phyloP scores from a whole-genome alignment of 2,888 invertebrate genomes.

The Drosophila pseudotakahashii region DNA sequence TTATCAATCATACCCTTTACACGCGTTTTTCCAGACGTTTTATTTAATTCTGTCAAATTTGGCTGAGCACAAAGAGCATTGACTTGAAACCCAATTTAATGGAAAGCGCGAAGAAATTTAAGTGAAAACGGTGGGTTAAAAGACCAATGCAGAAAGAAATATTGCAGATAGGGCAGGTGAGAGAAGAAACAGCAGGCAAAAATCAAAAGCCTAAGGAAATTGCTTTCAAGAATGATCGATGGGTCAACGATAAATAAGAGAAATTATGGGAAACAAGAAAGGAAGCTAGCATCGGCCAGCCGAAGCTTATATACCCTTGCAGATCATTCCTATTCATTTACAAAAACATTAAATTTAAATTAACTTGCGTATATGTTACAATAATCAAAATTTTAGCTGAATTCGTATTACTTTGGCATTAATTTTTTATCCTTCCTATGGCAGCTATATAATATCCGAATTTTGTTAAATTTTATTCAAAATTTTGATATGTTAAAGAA shows the following conservation, averaged over 20 bases:
- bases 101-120: neutral
- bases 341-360: no score
- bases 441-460: no score
- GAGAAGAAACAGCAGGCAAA: neutral
- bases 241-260: neutral
- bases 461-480: no score
- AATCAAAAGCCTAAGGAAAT: conserved; percentile 8
- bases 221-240: conserved; percentile 8
- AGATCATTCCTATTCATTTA: no score
- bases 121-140: neutral
- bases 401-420: no score
- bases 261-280: no score
- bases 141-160: neutral
- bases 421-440: no score
- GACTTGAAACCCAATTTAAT: conserved; percentile 19
- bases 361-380: no score
- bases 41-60: conserved; percentile 36
- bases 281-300: no score
- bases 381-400: no score
- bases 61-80: conserved; percentile 16
- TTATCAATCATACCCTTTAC: conserved; percentile 27
- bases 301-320: no score
- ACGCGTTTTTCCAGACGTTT: conserved; percentile 30
- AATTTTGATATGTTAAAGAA: no score
- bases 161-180: neutral